Evolutionary conservation across 2,113 vertebrate genomes (phyloP).

Genomic region (Aphyosemion australe): DNA sequence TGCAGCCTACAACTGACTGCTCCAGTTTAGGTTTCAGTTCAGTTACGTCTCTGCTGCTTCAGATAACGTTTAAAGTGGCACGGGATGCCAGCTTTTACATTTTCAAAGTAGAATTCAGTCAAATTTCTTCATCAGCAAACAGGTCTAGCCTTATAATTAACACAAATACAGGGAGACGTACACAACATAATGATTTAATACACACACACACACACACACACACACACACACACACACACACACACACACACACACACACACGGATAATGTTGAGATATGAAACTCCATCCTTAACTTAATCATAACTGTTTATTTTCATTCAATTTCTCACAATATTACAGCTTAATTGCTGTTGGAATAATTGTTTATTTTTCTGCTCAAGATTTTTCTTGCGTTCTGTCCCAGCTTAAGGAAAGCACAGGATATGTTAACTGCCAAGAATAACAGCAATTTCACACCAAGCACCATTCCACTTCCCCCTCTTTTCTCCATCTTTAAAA

Average conservation of each 20-base stretch:
- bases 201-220: no score
- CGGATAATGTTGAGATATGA: no score
- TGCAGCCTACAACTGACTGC: slow-evolving; percentile 17
- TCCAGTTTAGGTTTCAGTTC: slow-evolving; percentile 9
- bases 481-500: slow-evolving; percentile 3
- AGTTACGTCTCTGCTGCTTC: neutral
- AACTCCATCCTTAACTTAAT: neutral
- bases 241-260: no score
- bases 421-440: slow-evolving; percentile 38
- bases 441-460: slow-evolving; percentile 33
- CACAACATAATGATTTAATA: no score
- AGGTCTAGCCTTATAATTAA: no score
- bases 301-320: slow-evolving; percentile 24
- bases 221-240: no score
- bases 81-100: neutral
- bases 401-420: slow-evolving; percentile 10
- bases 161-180: no score
- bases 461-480: slow-evolving; percentile 5
- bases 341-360: neutral
- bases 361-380: slow-evolving; percentile 6
- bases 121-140: neutral
- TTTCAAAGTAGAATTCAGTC: neutral
- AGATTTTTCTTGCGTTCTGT: neutral
- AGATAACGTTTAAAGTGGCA: neutral
- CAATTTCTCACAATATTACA: slow-evolving; percentile 1